phyloP scores from a whole-genome alignment of 37 sponge, comb jelly and placozoan species.

The Spongilla lacustris region DNA sequence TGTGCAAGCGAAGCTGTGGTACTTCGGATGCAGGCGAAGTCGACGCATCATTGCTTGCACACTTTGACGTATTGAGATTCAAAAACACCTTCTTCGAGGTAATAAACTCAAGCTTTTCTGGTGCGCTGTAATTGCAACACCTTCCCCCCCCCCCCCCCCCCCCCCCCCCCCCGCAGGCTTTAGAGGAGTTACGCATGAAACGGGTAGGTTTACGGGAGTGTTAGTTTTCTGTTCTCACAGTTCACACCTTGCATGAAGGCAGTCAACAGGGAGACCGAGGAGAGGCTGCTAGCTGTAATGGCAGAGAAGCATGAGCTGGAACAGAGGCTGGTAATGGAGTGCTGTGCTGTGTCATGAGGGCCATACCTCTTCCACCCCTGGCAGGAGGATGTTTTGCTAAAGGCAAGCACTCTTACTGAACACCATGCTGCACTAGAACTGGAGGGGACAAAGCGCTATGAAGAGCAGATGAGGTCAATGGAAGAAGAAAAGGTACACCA shows the following conservation, averaged over 20 bases:
- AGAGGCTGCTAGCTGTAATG: conserved; percentile 40
- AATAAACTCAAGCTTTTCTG: background rate
- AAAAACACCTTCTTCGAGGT: conserved; percentile 53
- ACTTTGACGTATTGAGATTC: conserved; percentile 57
- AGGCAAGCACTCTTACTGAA: conserved; percentile 5
- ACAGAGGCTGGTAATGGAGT: conserved; percentile 35
- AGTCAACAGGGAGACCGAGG: conserved; percentile 48
- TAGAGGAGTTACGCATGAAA: conserved; percentile 74
- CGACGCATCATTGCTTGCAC: background rate
- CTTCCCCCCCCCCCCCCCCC: background rate
- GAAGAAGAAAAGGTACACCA: conserved; percentile 58
- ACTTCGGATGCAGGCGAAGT: background rate
- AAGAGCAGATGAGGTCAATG: conserved; percentile 45
- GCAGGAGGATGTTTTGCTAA: conserved; percentile 22
- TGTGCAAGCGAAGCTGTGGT: background rate
- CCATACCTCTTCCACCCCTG: background rate
- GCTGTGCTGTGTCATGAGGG: too few species aligned
- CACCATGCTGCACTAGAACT: conserved; percentile 36
- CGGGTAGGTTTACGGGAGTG: conserved; percentile 34
- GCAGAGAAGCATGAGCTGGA: conserved; percentile 39
- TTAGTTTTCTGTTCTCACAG: background rate
- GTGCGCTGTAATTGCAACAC: background rate
- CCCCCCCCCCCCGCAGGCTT: background rate
- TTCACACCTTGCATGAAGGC: background rate
- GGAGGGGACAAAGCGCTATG: conserved; percentile 36